Evolutionary conservation across 2,888 invertebrate species (phyloP).

Genomic region (Sminthurides aquaticus): DNA sequence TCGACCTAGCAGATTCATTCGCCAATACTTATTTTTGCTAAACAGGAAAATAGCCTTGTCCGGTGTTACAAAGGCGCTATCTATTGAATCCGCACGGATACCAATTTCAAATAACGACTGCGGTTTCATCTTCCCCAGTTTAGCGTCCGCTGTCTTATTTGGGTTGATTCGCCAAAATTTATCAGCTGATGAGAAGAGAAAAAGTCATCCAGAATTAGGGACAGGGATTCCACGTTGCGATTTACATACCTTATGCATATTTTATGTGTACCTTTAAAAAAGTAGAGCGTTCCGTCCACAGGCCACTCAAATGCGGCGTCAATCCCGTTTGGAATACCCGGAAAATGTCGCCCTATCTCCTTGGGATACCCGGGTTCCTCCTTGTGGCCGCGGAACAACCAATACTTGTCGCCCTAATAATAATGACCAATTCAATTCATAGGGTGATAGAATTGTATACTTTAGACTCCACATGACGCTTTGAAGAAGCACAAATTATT

Average conservation of each 20-base stretch:
- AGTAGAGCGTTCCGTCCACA: conserved; percentile 31
- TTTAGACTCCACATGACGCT: not conserved
- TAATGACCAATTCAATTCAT: not conserved
- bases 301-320: conserved; percentile 32
- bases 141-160: too few species aligned
- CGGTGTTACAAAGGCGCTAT: conserved; percentile 31
- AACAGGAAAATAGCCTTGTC: conserved; percentile 33
- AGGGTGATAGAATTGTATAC: not conserved
- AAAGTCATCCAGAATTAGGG: too few species aligned
- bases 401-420: conserved; percentile 36
- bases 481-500: not conserved
- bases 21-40: conserved; percentile 38
- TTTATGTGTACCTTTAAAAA: conserved; percentile 36
- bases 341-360: conserved; percentile 31
- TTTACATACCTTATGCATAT: too few species aligned
- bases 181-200: too few species aligned
- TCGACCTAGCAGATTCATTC: not conserved
- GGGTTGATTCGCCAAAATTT: too few species aligned
- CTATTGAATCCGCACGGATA: conserved; percentile 29
- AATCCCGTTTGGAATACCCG: conserved; percentile 32
- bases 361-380: conserved; percentile 34
- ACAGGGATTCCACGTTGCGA: too few species aligned
- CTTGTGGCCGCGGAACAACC: conserved; percentile 31
- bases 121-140: too few species aligned
- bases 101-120: conserved; percentile 31